These are phyloP conservation scores for Sycophila texana DNA, from an alignment of 2,888 invertebrate species.

Conservation along the genomic window DNA sequence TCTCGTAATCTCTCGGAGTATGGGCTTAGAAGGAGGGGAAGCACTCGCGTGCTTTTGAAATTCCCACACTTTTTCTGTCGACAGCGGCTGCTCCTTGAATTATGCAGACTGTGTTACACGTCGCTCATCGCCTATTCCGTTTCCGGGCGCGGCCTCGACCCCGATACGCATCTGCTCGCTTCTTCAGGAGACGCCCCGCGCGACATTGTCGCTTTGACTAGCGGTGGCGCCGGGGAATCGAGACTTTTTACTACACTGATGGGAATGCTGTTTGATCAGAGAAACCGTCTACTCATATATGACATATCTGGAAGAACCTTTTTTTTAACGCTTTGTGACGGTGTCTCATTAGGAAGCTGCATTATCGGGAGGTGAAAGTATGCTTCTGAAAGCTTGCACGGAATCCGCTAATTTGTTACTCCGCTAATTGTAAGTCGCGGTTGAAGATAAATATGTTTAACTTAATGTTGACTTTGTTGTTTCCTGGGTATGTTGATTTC, in stretches of 20 bases:
- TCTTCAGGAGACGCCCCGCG: background rate
- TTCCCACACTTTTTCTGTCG: background rate
- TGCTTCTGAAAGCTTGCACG: too few species aligned
- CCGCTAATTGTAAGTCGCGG: too few species aligned
- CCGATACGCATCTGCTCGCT: background rate
- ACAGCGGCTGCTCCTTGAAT: conserved; percentile 22
- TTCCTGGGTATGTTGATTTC: too few species aligned
- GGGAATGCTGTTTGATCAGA: background rate
- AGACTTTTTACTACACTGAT: background rate
- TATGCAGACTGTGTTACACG: conserved; percentile 39
- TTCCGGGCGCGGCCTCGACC: conserved; percentile 1
- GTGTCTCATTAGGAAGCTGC: too few species aligned
- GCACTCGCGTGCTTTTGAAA: conserved; percentile 1
- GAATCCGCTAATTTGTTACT: too few species aligned
- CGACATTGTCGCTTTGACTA: background rate
- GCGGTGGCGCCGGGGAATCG: background rate
- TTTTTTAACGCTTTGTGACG: too few species aligned
- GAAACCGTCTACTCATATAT: background rate
- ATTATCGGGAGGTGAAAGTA: too few species aligned
- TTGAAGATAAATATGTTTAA: too few species aligned
- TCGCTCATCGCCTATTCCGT: conserved; percentile 53
- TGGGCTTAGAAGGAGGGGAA: background rate
- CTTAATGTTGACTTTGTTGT: too few species aligned
- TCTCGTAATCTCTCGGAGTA: too few species aligned
- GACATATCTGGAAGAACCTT: too few species aligned